Evolutionary conservation across 2,113 vertebrate genomes (phyloP), one percentile per base, ranked within the genome.

Genomic region (Eulemur macaco): DNA sequence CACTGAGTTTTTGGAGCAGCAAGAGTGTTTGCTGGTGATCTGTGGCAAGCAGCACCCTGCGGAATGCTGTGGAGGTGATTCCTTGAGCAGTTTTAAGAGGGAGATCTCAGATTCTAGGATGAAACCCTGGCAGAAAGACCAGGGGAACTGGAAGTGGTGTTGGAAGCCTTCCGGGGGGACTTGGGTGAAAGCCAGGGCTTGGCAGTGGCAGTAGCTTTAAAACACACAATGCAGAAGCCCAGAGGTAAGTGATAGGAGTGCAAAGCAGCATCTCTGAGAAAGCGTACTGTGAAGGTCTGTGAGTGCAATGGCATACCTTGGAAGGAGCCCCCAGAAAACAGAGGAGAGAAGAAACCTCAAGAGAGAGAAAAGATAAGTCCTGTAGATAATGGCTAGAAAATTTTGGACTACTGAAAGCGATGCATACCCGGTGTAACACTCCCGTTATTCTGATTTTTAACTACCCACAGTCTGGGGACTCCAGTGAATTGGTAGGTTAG

Each of bases 251-350:
- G 15, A 42, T 0, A 2, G 3, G 23, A 31, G 17, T 60, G 3
- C 6, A 15, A 15, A 50, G 50, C 8, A 76, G 45, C 29, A 85
- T 42, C 29, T 50, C 25, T 42, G 68, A 89, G 6, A 21, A 85
- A 58, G 4, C 4, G 73, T 0, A 5, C 11, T 5, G 5, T 31
- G 25, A 8, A 64, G 34, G 4, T 29, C 4, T 18, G 54, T 29
- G 37, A 86, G 8, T 1, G 0, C 7, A n/a, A 11, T 7, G 27
- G 0, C 12, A 2, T 12, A 14, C 3, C 8, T 18, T 9, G 27
- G 1, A 45, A 78, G 47, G 14, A 74, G 34, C 14, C 50, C 2
- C 21, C 3, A 7, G 42, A 18, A 56, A 29, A 18, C 13, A 25
- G 25, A 82, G 34, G 54, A 91, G 5, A 21, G 20, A 74, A 85